Evolutionary conservation across 2,888 invertebrate genomes (phyloP), one percentile per base, ranked within the genome.

Genomic region (Aphidoletes aphidimyza): DNA sequence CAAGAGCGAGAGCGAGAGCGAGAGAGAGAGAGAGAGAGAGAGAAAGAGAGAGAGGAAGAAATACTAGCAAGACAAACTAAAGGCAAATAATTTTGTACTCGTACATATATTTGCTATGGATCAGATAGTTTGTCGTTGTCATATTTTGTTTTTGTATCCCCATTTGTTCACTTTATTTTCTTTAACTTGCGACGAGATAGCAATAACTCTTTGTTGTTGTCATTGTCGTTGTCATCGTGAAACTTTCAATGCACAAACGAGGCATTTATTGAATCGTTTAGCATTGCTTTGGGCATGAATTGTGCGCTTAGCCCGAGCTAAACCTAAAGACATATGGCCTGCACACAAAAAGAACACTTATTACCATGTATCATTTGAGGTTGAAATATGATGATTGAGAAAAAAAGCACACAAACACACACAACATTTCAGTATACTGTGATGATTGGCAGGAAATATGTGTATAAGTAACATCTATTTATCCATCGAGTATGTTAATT

Each of bases 381-480:
- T 34, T 69, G 11, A 69, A 30, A 34, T 69, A 6, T 42, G 6
- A 42, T 6, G 14, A 9, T 42, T 9, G 14, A 30, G 30, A 22
- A 54, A 54, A 54, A 54, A 2, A n/a, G 26, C 54, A 22, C 47
- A 54, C 54, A 34, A 5, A 26, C 54, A 22, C 9, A 17, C 17
- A 54, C 22, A 54, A 42, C 42, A n/a, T n/a, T n/a, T 47, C 9
- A 47, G 54, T 22, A 54, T 54, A 14, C 30, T 69, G 30, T 69
- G n/a, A 69, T 69, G 69, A 69, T 69, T 69, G 69, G 34, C 69
- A 69, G 69, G 69, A 69, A 69, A 69, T 69, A 69, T 69, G 3
- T 69, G 69, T 69, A 30, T 69, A 30, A 30, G 69, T 69, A 69
- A 69, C 26, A 30, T 69, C 69, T 69, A 69, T 69, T 69, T 69